phyloP scores from a whole-genome alignment of 2,113 vertebrate genomes.

The Oryzias javanicus region DNA sequence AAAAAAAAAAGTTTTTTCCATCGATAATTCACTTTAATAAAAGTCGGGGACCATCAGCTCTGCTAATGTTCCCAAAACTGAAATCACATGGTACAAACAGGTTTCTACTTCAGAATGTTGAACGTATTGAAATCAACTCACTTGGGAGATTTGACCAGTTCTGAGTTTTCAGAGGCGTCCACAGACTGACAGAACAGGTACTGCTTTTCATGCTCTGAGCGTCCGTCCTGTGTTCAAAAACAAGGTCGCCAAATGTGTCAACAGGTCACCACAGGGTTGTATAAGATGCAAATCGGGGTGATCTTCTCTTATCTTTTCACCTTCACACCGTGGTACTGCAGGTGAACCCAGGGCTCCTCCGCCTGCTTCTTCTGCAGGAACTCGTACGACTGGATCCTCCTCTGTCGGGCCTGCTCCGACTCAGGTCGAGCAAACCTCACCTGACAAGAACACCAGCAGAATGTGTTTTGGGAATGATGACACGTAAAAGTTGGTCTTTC shows the following conservation, averaged over 20 bases:
- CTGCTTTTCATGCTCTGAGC: constrained; percentile 93
- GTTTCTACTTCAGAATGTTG: not conserved
- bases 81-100: too few species aligned
- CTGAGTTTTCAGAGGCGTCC: constrained; percentile 83
- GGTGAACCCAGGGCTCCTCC: constrained; percentile 93
- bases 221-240: constrained; percentile 80
- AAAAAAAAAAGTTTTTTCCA: too few species aligned
- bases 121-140: constrained; percentile 55
- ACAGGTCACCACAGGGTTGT: not conserved
- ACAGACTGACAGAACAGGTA: constrained; percentile 92
- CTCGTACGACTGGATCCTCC: constrained; percentile 93
- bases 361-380: constrained; percentile 97
- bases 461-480: not conserved
- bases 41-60: too few species aligned
- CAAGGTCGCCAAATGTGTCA: not conserved
- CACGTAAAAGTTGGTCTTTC: not conserved
- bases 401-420: constrained; percentile 92
- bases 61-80: too few species aligned
- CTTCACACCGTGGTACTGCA: constrained; percentile 86
- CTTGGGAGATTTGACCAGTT: constrained; percentile 94
- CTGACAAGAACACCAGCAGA: constrained; percentile 54
- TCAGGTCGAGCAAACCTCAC: constrained; percentile 94
- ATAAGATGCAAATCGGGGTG: not conserved
- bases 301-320: constrained; percentile 56
- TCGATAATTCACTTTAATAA: too few species aligned